Percentiles rank a stretch among this genome's conserved stretches.
Evolutionary conservation across 2,797 vertebrate genomes (phyloP).

Genomic region (Argya squamiceps): DNA sequence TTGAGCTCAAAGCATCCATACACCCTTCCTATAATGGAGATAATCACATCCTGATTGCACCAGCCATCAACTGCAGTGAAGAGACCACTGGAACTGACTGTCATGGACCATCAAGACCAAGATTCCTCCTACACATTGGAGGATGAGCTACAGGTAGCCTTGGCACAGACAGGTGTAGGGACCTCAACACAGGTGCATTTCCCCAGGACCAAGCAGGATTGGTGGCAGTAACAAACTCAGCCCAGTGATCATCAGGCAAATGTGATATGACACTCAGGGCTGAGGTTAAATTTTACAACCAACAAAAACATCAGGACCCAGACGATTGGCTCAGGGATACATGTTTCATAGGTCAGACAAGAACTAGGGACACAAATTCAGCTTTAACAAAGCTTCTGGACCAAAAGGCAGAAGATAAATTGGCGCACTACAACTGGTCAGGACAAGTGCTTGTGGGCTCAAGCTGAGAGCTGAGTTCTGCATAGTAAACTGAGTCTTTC

Average conservation of each 20-base stretch:
- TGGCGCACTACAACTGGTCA: accelerated
- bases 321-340: background rate
- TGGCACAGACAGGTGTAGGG: background rate
- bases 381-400: background rate
- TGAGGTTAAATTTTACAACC: background rate
- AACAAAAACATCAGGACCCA: background rate
- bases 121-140: background rate
- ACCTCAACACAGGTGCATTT: accelerated
- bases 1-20: background rate
- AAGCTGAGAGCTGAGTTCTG: background rate
- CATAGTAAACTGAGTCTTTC: background rate
- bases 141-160: background rate
- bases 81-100: accelerated
- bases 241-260: background rate
- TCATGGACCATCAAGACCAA: background rate
- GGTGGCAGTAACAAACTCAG: background rate
- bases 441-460: background rate
- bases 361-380: accelerated
- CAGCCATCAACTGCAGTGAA: background rate
- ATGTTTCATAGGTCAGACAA: background rate
- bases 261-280: background rate
- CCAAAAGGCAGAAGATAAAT: background rate
- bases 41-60: background rate
- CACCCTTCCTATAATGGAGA: accelerated
- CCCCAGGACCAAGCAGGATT: background rate